These are phyloP conservation scores for Incurvaria masculella DNA, from an alignment of 2,888 invertebrate genomes.

Conservation along the genomic window DNA sequence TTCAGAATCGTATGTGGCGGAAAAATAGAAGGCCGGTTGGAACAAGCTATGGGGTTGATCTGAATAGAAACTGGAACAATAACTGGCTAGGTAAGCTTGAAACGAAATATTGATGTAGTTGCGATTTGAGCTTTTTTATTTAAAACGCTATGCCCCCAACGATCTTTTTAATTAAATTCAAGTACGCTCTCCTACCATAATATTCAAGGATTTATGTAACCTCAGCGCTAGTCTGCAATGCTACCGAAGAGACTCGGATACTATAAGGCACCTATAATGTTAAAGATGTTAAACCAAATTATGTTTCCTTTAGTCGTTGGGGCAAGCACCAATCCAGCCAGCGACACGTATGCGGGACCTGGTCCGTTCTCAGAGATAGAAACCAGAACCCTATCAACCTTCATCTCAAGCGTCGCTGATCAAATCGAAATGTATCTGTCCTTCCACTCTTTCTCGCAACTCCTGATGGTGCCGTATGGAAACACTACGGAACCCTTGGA, in stretches of 20 bases:
- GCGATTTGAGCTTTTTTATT: too few species aligned
- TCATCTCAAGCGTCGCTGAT: constrained; percentile 14
- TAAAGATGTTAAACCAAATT: not conserved
- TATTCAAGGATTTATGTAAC: not conserved
- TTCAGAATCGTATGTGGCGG: constrained; percentile 49
- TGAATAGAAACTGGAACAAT: constrained; percentile 51
- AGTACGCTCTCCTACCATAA: too few species aligned
- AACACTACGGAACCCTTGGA: constrained; percentile 40
- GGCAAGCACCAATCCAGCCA: constrained; percentile 23
- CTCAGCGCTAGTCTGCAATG: too few species aligned
- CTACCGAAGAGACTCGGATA: too few species aligned
- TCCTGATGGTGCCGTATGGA: constrained; percentile 60
- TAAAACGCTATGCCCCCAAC: too few species aligned
- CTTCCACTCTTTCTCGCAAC: constrained; percentile 62
- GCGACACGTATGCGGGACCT: constrained; percentile 34
- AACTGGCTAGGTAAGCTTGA: constrained; percentile 31
- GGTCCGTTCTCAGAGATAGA: constrained; percentile 38
- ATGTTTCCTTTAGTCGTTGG: constrained; percentile 16
- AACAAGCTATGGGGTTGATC: constrained; percentile 46
- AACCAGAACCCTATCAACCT: constrained; percentile 21
- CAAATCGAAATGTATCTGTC: constrained; percentile 27
- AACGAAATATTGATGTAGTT: too few species aligned
- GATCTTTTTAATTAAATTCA: too few species aligned
- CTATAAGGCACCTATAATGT: too few species aligned
- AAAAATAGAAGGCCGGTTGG: constrained; percentile 40